These are phyloP conservation scores for Perca flavescens DNA, from an alignment of 2,113 vertebrate species.

Conservation along the genomic window DNA sequence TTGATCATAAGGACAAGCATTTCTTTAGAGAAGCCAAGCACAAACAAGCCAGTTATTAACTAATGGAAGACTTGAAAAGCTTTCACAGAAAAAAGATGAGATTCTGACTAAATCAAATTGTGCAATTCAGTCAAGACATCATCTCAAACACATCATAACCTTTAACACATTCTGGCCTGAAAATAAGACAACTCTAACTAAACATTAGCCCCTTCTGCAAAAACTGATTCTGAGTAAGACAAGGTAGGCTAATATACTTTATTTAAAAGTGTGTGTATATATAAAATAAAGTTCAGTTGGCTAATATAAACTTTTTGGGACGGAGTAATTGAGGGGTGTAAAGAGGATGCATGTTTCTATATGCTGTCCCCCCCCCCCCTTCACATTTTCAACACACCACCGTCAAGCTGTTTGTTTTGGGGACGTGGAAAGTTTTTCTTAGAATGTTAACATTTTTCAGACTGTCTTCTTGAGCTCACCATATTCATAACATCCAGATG, in stretches of 20 bases:
- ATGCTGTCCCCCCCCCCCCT: too few relatives aligned
- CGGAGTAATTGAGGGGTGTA: too few relatives aligned
- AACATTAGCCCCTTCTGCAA: background rate
- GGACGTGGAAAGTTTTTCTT: background rate
- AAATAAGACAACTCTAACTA: background rate
- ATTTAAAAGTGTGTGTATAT: too few relatives aligned
- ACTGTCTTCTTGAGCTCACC: background rate
- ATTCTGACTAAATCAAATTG: background rate
- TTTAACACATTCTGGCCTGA: background rate
- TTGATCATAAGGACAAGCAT: background rate
- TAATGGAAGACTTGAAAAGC: background rate
- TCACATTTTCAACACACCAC: background rate
- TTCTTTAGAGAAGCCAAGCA: background rate
- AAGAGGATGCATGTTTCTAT: too few relatives aligned
- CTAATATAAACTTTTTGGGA: too few relatives aligned
- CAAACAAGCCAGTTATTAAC: conserved; percentile 13
- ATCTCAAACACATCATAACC: background rate
- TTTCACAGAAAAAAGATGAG: background rate
- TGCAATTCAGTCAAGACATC: background rate
- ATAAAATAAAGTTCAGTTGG: too few relatives aligned
- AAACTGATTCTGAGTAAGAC: background rate
- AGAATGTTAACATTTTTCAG: background rate
- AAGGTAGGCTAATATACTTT: background rate
- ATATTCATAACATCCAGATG: conserved; percentile 23
- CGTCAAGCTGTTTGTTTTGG: background rate